These are phyloP conservation scores for Apostichopus californicus DNA, from an alignment of 35 echinoderm and acorn worm genomes.

Conservation along the genomic window DNA sequence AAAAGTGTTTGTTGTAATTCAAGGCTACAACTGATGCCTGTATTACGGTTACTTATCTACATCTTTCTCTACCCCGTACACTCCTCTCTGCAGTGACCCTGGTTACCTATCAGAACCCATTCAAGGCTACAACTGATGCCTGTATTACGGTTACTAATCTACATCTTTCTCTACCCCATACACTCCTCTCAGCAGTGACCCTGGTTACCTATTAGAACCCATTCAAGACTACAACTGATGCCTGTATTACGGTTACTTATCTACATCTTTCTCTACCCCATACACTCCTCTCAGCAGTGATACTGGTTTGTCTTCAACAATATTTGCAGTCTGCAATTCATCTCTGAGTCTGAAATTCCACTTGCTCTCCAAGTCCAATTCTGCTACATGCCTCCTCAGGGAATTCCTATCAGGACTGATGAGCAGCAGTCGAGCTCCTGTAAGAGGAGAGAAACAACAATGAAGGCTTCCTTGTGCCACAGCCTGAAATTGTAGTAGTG, in stretches of 20 bases:
- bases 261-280: background rate
- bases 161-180: constrained; percentile 46
- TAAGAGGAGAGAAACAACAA: background rate
- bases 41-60: too few species aligned
- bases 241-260: too few species aligned
- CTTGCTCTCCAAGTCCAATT: too few species aligned
- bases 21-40: background rate
- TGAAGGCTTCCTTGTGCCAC: too few species aligned
- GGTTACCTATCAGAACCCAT: too few species aligned
- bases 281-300: too few species aligned
- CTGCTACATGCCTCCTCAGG: constrained; percentile 75
- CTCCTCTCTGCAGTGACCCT: background rate
- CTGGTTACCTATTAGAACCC: background rate
- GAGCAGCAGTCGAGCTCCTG: constrained; percentile 84
- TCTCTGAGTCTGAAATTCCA: too few species aligned
- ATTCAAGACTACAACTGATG: background rate
- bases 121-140: background rate
- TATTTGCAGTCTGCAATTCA: too few species aligned
- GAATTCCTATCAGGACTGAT: constrained; percentile 90
- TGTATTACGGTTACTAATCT: background rate
- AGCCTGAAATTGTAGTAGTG: too few species aligned
- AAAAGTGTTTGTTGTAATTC: background rate
- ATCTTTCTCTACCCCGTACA: background rate
- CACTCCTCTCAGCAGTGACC: constrained; percentile 77
- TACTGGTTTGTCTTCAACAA: too few species aligned